Conservation (phyloP, 2,113 vertebrate genomes). For the Clinocottus analis region DNA sequence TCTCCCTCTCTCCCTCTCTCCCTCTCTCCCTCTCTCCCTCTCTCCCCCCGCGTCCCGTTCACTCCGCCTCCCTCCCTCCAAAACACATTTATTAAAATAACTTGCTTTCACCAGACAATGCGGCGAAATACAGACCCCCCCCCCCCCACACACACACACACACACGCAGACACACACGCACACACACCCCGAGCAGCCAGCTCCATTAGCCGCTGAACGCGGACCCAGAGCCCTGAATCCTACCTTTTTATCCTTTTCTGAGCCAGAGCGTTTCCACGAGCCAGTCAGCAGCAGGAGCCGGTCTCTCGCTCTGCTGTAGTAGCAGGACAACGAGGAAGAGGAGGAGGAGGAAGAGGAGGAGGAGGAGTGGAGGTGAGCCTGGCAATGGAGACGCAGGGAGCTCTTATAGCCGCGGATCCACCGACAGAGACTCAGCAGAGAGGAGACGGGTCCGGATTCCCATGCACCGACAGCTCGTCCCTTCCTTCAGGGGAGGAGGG, state of each 20-base stretch:
- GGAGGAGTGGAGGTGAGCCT: slow-evolving; percentile 59
- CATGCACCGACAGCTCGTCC: slow-evolving; percentile 68
- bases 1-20: no score
- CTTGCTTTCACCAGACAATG: slow-evolving; percentile 38
- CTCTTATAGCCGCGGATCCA: slow-evolving; percentile 80
- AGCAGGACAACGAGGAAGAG: slow-evolving; percentile 26
- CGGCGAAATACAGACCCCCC: slow-evolving; percentile 6
- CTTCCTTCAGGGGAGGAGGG: slow-evolving; percentile 22
- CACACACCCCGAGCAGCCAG: no score
- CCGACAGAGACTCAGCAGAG: slow-evolving; percentile 64
- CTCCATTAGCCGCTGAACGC: no score
- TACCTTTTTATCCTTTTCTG: no score
- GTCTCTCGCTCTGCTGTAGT: slow-evolving; percentile 9
- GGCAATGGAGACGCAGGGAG: slow-evolving; percentile 71
- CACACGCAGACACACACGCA: no score
- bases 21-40: no score
- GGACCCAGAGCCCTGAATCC: no score
- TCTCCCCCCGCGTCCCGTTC: slow-evolving; percentile 36
- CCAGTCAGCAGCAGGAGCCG: slow-evolving; percentile 29
- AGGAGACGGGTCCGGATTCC: slow-evolving; percentile 76
- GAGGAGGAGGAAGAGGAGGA: slow-evolving; percentile 20
- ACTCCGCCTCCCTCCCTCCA: background rate
- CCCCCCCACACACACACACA: no score
- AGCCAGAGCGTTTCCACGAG: slow-evolving; percentile 31
- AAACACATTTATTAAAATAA: slow-evolving; percentile 2